Evolutionary conservation across 2,113 vertebrate species (phyloP).

Genomic region (Carlito syrichta): DNA sequence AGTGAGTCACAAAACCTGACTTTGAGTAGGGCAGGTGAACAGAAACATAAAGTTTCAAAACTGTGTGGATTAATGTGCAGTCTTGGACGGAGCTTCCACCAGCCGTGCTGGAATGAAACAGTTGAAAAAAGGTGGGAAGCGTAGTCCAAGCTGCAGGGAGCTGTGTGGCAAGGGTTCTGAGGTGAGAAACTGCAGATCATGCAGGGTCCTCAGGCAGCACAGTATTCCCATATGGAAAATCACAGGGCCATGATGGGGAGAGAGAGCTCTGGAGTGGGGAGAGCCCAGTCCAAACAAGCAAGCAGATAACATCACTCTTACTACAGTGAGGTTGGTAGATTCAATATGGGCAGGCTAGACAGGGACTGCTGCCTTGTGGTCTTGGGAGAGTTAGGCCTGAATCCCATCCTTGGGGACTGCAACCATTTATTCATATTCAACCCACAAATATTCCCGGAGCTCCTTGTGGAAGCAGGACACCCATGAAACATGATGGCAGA

Average conservation of each 20-base stretch:
- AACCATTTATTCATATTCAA: background rate
- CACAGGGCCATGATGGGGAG: background rate
- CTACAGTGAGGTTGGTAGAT: background rate
- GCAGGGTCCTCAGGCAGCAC: background rate
- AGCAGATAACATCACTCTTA: background rate
- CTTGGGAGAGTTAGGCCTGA: background rate
- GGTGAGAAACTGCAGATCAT: background rate
- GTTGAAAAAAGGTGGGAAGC: background rate
- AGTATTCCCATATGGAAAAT: background rate
- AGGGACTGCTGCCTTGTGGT: background rate
- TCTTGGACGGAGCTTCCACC: background rate
- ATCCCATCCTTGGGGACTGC: background rate
- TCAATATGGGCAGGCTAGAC: background rate
- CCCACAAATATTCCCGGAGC: background rate
- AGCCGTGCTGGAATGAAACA: background rate
- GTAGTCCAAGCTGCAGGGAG: background rate
- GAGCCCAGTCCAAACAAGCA: background rate
- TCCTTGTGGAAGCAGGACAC: background rate
- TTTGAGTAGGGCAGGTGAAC: background rate
- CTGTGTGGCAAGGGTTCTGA: background rate
- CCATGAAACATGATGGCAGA: background rate
- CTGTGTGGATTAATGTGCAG: background rate
- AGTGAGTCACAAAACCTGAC: background rate
- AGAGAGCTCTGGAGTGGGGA: background rate
- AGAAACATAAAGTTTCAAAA: background rate